Evolutionary conservation across 2,797 vertebrate genomes (phyloP), one percentile per base, ranked within the genome.

Genomic region (Cyprinella venusta): DNA sequence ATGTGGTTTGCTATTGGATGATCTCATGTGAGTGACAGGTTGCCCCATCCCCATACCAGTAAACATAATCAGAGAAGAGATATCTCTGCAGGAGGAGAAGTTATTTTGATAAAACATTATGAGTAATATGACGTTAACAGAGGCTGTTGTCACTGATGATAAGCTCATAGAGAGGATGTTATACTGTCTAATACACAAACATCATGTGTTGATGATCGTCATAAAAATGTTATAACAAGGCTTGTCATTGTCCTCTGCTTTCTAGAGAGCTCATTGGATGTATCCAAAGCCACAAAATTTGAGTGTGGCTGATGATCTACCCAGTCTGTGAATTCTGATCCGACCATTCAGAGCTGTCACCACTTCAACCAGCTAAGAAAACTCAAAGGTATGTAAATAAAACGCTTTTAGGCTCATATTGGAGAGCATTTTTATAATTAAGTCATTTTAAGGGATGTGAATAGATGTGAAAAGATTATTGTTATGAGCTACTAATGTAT

Each of bases 271-370:
- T 68, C 2, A 38, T 8, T 40, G 16, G 38, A 30, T 21, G 6
- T 5, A 7, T 18, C 24, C 7, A 7, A 80, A 80, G 16, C 78
- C 78, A 70, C 54, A 80, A 6, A 0, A 80, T 80, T 48, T 80
- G 79, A 45, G 7, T 80, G 7, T n/a, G 18, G 24, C 18, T 80
- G 36, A 59, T 70, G 18, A 19, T 80, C 18, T 59, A 19, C 68
- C 59, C 15, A 19, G 8, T 63, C 26, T 80, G 40, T 6, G 4
- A 38, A 13, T 30, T 24, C 15, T 19, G 8, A 64, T 18, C 12
- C 16, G 8, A 10, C 8, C 1, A 18, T 30, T 13, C 59, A 75
- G 30, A 52, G 8, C 45, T 74, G 21, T 52, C 45, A 40, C 1
- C 45, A 38, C 16, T 15, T 65, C 45, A 36, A 40, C 26, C 68